phyloP scores from a whole-genome alignment of 1,140 invertebrate species.

The Drosophila teissieri region DNA sequence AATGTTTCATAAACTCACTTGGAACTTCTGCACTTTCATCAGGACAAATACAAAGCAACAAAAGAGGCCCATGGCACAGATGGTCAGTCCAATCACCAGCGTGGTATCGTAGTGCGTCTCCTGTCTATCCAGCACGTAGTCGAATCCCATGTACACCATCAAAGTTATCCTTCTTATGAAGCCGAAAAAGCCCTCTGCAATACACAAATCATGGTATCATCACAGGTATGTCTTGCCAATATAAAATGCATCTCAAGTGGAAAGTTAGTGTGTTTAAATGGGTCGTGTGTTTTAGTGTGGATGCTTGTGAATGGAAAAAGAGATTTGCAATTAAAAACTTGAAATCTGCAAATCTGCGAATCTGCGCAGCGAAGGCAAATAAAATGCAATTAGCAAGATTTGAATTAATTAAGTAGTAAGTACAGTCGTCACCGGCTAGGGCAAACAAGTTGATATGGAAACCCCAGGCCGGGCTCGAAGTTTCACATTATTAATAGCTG shows the following conservation, averaged over 20 bases:
- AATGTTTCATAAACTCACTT: too few species aligned
- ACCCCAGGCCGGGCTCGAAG: slow-evolving; percentile 18
- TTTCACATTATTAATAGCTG: slow-evolving; percentile 26
- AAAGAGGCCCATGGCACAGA: background rate
- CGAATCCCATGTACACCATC: background rate
- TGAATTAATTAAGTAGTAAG: slow-evolving; percentile 74
- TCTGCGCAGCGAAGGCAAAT: slow-evolving; percentile 61
- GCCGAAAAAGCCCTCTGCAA: background rate
- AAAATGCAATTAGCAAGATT: slow-evolving; percentile 82
- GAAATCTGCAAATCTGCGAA: slow-evolving; percentile 48
- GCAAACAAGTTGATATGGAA: slow-evolving; percentile 33
- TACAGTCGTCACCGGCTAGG: slow-evolving; percentile 45
- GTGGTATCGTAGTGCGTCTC: background rate
- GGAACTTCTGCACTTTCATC: background rate
- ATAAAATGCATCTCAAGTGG: too few species aligned
- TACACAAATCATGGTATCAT: too few species aligned
- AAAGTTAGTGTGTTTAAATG: too few species aligned
- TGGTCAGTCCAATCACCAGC: background rate
- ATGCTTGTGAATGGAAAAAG: background rate
- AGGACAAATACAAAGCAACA: background rate
- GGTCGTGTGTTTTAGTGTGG: background rate
- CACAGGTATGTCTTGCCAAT: too few species aligned
- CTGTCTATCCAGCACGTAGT: background rate
- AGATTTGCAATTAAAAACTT: slow-evolving; percentile 72
- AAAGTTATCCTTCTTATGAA: background rate